phyloP scores from a whole-genome alignment of 92 coral and sea anemone species.

The Zoanthus solanderi region DNA sequence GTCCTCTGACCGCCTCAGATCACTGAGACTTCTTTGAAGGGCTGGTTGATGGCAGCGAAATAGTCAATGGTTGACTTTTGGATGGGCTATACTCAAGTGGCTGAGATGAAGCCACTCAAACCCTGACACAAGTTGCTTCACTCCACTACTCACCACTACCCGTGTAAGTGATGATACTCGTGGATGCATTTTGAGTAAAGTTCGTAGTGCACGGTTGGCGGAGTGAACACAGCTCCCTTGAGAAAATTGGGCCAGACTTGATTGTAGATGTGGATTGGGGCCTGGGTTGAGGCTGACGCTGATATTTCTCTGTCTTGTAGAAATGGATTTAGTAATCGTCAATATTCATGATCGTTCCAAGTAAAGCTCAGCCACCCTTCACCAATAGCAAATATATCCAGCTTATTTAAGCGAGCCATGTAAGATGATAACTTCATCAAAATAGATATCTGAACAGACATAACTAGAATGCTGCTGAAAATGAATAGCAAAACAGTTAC shows the following conservation, averaged over 20 bases:
- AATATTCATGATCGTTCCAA: too few species aligned
- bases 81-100: conserved; percentile 59
- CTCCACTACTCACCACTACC: conserved; percentile 45
- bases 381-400: too few species aligned
- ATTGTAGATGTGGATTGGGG: conserved; percentile 56
- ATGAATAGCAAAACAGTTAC: too few species aligned
- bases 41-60: conserved; percentile 66
- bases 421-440: too few species aligned
- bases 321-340: too few species aligned
- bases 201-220: conserved; percentile 14
- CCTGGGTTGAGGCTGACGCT: conserved; percentile 13
- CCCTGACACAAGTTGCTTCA: conserved; percentile 46
- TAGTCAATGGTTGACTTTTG: conserved; percentile 51
- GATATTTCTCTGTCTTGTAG: too few species aligned
- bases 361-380: too few species aligned
- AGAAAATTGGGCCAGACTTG: conserved; percentile 66
- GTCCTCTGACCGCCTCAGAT: conserved; percentile 63
- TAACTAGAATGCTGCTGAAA: too few species aligned
- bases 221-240: conserved; percentile 42
- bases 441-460: too few species aligned
- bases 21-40: conserved; percentile 59
- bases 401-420: too few species aligned
- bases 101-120: conserved; percentile 73
- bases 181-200: conserved; percentile 31
- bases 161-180: conserved; percentile 51